phyloP scores from a whole-genome alignment of 2,797 vertebrate genomes.

The Enteromius treurensis region DNA sequence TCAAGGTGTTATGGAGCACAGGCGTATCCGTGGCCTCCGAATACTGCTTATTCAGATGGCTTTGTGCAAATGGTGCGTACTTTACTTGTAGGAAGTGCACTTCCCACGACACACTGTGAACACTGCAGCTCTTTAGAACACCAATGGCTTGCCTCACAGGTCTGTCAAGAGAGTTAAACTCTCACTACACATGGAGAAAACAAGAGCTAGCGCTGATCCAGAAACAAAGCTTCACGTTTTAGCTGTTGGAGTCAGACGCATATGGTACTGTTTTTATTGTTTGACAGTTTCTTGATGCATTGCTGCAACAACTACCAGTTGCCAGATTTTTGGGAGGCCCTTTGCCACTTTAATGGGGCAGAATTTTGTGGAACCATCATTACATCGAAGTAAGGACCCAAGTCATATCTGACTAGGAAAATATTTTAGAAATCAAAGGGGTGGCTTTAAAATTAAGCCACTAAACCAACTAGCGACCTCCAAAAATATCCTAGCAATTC shows the following conservation, averaged over 20 bases:
- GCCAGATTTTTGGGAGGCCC: not conserved
- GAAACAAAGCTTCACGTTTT: constrained; percentile 9
- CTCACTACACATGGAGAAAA: not conserved
- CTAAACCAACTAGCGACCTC: not conserved
- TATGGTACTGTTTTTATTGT: constrained; percentile 16
- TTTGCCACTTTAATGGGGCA: not conserved
- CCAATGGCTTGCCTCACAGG: not conserved
- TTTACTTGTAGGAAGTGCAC: constrained; percentile 10
- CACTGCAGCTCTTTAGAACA: not conserved
- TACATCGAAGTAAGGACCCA: not conserved
- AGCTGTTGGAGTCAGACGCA: not conserved
- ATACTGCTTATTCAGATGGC: constrained; percentile 41
- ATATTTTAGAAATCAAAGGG: not conserved
- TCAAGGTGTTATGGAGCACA: constrained; percentile 21
- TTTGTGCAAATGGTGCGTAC: constrained; percentile 40
- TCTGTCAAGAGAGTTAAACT: not conserved
- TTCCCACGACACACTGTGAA: constrained; percentile 15
- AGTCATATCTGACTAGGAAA: not conserved
- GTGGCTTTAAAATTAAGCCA: not conserved
- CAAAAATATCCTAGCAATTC: not conserved
- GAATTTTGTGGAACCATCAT: not conserved
- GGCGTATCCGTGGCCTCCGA: not conserved
- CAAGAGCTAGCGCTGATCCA: constrained; percentile 5
- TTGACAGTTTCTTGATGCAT: constrained; percentile 13
- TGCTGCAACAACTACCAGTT: constrained; percentile 9